Conservation (phyloP, 2,113 vertebrate species). For the Neotragus moschatus region DNA sequence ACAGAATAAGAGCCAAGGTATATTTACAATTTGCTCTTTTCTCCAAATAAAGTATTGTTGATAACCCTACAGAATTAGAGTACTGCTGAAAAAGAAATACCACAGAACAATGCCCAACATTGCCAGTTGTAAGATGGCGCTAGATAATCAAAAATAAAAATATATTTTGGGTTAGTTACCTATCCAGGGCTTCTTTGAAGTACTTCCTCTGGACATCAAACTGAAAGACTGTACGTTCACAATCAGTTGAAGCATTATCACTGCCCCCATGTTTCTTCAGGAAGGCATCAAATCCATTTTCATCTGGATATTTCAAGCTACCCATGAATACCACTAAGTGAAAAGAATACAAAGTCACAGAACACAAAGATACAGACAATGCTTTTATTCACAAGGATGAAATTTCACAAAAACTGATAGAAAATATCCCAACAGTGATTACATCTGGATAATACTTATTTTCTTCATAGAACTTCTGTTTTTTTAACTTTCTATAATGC, state of each 20-base stretch:
- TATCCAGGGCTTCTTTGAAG: conserved; percentile 94
- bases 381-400: conserved; percentile 17
- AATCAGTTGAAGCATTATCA: conserved; percentile 96
- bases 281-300: conserved; percentile 96
- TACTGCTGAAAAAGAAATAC: conserved; percentile 20
- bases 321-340: conserved; percentile 98
- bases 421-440: not conserved
- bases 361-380: conserved; percentile 27
- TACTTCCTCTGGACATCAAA: conserved; percentile 95
- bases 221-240: conserved; percentile 95
- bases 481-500: not conserved
- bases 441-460: not conserved
- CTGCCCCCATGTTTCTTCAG: conserved; percentile 96
- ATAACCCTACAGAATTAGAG: conserved; percentile 21
- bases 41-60: not conserved
- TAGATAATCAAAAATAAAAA: conserved; percentile 48
- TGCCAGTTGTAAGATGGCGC: not conserved
- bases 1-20: not conserved
- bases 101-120: not conserved
- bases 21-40: conserved; percentile 14
- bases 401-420: not conserved
- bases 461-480: not conserved
- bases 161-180: conserved; percentile 80
- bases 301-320: conserved; percentile 95
- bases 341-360: conserved; percentile 55